phyloP scores from a whole-genome alignment of 2,888 invertebrate genomes.

The Rhagonycha lutea region DNA sequence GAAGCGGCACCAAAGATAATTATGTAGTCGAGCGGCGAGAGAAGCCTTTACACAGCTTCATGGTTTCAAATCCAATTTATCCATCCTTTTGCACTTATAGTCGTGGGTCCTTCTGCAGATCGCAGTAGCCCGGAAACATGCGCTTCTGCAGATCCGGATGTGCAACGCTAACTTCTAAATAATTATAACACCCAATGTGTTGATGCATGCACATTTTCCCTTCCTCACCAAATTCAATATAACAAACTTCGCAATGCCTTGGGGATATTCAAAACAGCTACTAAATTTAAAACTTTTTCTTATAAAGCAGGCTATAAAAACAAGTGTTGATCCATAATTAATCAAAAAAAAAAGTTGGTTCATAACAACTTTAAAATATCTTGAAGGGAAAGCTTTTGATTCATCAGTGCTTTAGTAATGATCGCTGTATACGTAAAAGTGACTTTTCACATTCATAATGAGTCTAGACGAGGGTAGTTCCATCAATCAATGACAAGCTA shows the following conservation, averaged over 20 bases:
- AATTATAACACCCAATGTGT: constrained; percentile 37
- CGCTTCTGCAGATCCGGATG: constrained; percentile 28
- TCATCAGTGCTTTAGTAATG: not conserved
- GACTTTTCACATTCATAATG: constrained; percentile 21
- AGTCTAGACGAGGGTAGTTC: constrained; percentile 18
- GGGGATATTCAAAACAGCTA: not conserved
- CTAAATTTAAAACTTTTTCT: not conserved
- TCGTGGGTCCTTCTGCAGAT: constrained; percentile 26
- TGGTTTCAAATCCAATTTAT: constrained; percentile 56
- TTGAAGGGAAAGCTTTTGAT: not conserved
- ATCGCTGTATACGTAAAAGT: constrained; percentile 8
- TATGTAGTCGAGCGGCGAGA: constrained; percentile 50
- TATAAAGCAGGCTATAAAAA: not conserved
- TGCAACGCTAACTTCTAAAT: constrained; percentile 36
- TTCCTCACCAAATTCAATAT: constrained; percentile 30
- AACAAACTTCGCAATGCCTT: constrained; percentile 32
- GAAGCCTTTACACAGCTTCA: constrained; percentile 53
- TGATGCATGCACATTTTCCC: constrained; percentile 28
- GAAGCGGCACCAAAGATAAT: constrained; percentile 48
- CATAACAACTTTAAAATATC: not conserved
- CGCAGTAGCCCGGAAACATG: constrained; percentile 32
- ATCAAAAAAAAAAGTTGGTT: not conserved
- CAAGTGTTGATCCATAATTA: not conserved
- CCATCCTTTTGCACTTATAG: constrained; percentile 41
- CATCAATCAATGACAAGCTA: constrained; percentile 17